Conservation (phyloP, 2,888 invertebrate species). For the Barypeithes pellucidus region DNA sequence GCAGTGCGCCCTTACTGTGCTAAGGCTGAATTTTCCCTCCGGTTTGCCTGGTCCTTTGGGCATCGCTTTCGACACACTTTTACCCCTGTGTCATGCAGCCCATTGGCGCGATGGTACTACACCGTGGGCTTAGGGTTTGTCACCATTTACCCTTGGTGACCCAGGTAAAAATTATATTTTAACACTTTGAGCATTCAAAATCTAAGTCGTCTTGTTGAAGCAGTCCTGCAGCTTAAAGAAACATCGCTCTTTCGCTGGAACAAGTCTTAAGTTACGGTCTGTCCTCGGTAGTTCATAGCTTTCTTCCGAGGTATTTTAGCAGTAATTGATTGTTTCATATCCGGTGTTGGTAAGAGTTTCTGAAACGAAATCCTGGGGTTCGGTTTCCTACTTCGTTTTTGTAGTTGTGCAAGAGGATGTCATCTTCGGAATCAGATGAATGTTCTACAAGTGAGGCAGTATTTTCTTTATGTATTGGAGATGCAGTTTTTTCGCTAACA, state of each 20-base stretch:
- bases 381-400: neutral
- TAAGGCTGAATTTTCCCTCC: too few relatives aligned
- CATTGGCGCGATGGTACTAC: too few relatives aligned
- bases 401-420: neutral
- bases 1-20: too few relatives aligned
- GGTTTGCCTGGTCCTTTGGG: too few relatives aligned
- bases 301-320: slow-evolving; percentile 10
- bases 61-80: too few relatives aligned
- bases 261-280: slow-evolving; percentile 11
- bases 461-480: neutral
- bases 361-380: neutral
- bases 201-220: slow-evolving; percentile 16
- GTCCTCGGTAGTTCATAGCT: slow-evolving; percentile 26
- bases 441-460: neutral
- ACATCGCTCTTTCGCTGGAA: slow-evolving; percentile 19
- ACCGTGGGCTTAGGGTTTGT: too few relatives aligned
- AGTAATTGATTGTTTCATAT: neutral
- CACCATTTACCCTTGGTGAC: too few relatives aligned
- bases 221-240: neutral
- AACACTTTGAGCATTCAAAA: slow-evolving; percentile 27
- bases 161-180: neutral
- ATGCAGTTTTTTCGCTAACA: neutral
- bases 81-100: too few relatives aligned
- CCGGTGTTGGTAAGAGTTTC: neutral
- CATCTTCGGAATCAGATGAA: neutral